Percentiles rank a stretch among this genome's conserved stretches.
Conservation (phyloP, 2,113 vertebrate species). For the Pangasianodon hypophthalmus region DNA sequence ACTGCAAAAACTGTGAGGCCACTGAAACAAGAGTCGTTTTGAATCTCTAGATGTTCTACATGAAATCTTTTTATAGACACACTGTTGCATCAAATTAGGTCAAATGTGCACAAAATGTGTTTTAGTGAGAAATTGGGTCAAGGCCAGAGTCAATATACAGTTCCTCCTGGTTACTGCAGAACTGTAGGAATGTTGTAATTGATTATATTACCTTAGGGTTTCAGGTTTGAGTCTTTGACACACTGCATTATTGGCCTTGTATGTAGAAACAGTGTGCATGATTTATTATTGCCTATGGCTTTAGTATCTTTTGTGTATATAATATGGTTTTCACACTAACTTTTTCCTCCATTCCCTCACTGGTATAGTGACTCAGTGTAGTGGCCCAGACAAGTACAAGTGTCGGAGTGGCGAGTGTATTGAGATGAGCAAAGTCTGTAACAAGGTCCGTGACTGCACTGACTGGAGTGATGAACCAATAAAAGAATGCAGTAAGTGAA, state of each 20-base stretch:
- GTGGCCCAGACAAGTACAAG: conserved; percentile 90
- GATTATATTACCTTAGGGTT: conserved; percentile 1
- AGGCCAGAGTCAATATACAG: not conserved
- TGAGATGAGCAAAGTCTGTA: conserved; percentile 90
- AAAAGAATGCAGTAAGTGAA: conserved; percentile 92
- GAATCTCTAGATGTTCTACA: not conserved
- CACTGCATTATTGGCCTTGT: not conserved
- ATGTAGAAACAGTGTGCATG: not conserved
- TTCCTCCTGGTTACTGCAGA: not conserved
- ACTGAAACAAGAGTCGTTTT: not conserved
- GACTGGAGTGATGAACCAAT: conserved; percentile 98
- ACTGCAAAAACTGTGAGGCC: conserved; percentile 84
- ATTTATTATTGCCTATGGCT: not conserved
- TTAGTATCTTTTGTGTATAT: not conserved
- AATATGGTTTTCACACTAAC: not conserved
- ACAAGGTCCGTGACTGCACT: conserved; percentile 89
- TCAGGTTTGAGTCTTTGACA: not conserved
- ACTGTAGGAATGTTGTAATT: not conserved
- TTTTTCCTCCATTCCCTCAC: not conserved
- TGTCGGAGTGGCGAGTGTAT: conserved; percentile 95
- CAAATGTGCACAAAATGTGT: not conserved
- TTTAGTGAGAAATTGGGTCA: conserved; percentile 5
- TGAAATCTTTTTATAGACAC: not conserved
- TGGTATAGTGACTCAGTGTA: conserved; percentile 85
- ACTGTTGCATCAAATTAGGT: not conserved